Percentiles rank a stretch among this genome's conserved stretches.
phyloP scores from a whole-genome alignment of 2,113 vertebrate species.

The Cyprinodon brontotheroides region DNA sequence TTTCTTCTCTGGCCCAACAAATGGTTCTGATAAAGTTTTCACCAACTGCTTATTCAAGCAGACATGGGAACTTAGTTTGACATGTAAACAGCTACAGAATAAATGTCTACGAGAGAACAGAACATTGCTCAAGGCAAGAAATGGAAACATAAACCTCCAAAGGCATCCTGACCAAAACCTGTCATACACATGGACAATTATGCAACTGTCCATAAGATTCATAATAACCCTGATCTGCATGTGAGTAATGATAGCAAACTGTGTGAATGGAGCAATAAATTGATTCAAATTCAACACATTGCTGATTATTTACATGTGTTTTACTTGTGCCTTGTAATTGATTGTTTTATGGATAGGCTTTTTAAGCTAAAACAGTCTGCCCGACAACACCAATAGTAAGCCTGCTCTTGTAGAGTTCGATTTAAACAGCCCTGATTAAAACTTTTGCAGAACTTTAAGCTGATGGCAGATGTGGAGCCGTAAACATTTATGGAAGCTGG shows the following conservation, averaged over 20 bases:
- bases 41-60: constrained; percentile 29
- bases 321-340: background rate
- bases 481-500: constrained; percentile 23
- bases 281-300: background rate
- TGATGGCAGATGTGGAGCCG: constrained; percentile 20
- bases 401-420: background rate
- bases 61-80: constrained; percentile 42
- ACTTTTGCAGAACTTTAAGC: background rate
- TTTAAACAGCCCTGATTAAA: background rate
- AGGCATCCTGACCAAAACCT: background rate
- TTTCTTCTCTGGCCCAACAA: constrained; percentile 23
- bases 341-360: constrained; percentile 5
- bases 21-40: constrained; percentile 39
- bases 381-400: background rate
- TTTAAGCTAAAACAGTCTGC: constrained; percentile 6
- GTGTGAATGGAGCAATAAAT: background rate
- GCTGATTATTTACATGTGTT: background rate
- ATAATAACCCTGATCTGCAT: background rate
- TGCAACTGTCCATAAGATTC: constrained; percentile 13
- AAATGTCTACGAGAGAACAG: constrained; percentile 11
- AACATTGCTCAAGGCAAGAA: constrained; percentile 23
- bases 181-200: constrained; percentile 11
- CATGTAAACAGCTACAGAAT: constrained; percentile 42
- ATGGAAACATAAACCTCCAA: constrained; percentile 21
- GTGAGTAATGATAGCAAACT: constrained; percentile 15